phyloP scores from a whole-genome alignment of 2,888 invertebrate genomes.

The Campoplex nolae region DNA sequence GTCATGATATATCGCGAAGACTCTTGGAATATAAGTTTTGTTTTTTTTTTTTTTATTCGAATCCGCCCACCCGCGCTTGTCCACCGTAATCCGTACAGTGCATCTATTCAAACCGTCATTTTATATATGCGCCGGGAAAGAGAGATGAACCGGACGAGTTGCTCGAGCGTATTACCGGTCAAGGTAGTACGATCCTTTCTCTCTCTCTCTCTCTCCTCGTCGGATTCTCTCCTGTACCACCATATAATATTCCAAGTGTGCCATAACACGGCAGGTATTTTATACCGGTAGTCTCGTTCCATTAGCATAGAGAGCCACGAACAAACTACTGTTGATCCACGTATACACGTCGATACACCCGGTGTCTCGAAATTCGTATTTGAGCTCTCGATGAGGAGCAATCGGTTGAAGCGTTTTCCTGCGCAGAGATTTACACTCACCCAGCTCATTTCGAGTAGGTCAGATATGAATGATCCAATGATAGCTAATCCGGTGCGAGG shows the following conservation, averaged over 20 bases:
- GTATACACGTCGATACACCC: background rate
- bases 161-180: slow-evolving; percentile 33
- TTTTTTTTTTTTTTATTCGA: background rate
- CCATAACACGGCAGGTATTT: slow-evolving; percentile 39
- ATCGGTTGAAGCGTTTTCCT: too few species aligned
- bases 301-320: slow-evolving; percentile 66
- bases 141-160: slow-evolving; percentile 1
- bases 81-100: slow-evolving; percentile 46
- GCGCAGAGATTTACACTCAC: too few species aligned
- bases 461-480: background rate
- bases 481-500: background rate
- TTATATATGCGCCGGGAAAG: slow-evolving; percentile 18
- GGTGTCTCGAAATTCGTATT: background rate
- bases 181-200: background rate
- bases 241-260: slow-evolving; percentile 64
- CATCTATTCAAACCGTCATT: slow-evolving; percentile 46
- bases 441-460: too few species aligned
- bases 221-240: slow-evolving; percentile 19
- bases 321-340: slow-evolving; percentile 9
- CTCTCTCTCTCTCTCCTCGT: background rate
- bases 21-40: background rate
- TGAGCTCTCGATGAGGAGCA: too few species aligned
- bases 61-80: slow-evolving; percentile 1
- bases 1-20: background rate
- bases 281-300: slow-evolving; percentile 65